phyloP scores from a whole-genome alignment of 2,113 vertebrate genomes.

The Tragelaphus buxtoni region DNA sequence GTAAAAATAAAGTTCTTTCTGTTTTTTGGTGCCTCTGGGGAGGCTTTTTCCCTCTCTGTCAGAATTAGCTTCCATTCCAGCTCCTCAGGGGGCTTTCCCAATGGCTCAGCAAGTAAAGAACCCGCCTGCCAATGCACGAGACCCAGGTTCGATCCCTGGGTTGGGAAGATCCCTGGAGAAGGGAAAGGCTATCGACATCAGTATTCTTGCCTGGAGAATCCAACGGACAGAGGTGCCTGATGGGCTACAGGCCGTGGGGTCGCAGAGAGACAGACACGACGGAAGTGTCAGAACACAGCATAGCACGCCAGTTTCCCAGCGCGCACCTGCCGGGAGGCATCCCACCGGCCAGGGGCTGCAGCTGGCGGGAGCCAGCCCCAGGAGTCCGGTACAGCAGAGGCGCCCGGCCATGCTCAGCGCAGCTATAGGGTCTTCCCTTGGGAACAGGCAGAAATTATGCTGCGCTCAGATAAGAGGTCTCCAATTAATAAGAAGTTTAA shows the following conservation, averaged over 20 bases:
- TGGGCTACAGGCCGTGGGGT: background rate
- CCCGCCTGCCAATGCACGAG: background rate
- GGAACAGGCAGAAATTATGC: background rate
- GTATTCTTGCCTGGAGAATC: background rate
- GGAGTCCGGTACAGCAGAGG: background rate
- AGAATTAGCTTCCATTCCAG: background rate
- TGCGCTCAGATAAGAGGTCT: background rate
- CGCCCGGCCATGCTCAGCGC: accelerated
- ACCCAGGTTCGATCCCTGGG: background rate
- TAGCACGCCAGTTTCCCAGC: background rate
- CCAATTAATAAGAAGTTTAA: background rate
- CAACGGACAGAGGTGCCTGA: background rate
- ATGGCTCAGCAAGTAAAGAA: background rate
- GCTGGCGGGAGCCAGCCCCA: accelerated
- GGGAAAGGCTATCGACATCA: too few species aligned
- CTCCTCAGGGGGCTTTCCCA: background rate
- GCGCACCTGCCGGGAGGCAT: accelerated
- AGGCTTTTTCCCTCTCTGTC: background rate
- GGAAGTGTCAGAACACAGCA: background rate
- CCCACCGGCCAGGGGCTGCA: background rate
- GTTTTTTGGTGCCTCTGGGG: accelerated
- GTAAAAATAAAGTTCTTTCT: background rate
- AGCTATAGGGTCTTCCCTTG: background rate
- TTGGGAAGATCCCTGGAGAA: background rate
- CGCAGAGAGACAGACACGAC: accelerated